phyloP scores from a whole-genome alignment of 2,797 vertebrate species.

The Brachyrhaphis roseni region DNA sequence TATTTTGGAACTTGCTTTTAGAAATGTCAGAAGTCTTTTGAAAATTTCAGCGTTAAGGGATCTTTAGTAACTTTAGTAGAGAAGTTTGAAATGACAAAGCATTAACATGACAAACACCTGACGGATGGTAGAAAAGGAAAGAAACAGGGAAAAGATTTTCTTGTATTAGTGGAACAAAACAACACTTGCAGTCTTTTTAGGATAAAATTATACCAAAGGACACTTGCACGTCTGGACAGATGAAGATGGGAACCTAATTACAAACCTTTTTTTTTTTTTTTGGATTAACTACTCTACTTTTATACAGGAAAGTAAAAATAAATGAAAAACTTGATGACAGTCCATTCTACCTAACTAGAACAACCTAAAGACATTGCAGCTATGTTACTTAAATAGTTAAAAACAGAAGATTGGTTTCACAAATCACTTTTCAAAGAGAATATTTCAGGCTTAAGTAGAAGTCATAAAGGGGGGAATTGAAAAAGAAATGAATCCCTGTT shows the following conservation, averaged over 20 bases:
- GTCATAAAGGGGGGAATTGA: not conserved
- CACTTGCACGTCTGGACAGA: not conserved
- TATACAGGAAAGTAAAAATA: not conserved
- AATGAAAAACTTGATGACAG: not conserved
- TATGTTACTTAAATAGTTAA: not conserved
- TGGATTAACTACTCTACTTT: conserved; percentile 2
- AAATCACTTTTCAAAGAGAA: conserved; percentile 12
- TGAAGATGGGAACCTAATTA: not conserved
- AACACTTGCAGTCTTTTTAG: not conserved
- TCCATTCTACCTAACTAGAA: not conserved
- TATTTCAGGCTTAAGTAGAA: not conserved
- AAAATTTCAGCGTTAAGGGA: not conserved
- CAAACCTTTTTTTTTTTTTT: not conserved
- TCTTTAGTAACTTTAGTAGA: not conserved
- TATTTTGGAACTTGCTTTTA: not conserved
- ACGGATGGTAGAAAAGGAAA: not conserved
- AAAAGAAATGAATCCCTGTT: conserved; percentile 22
- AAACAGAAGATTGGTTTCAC: conserved; percentile 8
- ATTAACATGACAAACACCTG: not conserved
- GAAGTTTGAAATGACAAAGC: not conserved
- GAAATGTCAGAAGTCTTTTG: not conserved
- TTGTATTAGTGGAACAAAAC: conserved; percentile 1
- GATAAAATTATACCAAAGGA: not conserved
- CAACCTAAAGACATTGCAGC: not conserved
- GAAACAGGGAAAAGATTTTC: not conserved